Evolutionary conservation across 2,888 invertebrate genomes (phyloP).

Genomic region (Tinea trinotella): DNA sequence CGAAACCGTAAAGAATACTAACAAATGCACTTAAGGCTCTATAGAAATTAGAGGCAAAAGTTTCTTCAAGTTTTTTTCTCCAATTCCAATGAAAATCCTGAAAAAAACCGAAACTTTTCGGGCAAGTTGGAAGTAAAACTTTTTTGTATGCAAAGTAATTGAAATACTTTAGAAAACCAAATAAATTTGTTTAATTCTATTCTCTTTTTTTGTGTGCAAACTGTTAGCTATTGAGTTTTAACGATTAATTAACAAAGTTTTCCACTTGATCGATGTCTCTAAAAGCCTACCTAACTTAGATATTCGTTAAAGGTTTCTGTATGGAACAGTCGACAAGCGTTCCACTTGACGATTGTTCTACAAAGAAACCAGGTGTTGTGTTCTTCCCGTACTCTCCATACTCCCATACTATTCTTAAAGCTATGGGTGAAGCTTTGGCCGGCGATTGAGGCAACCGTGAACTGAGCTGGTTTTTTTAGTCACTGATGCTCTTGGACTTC

Average conservation of each 20-base stretch:
- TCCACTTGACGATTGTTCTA: too few relatives aligned
- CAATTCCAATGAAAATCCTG: not conserved
- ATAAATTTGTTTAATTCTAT: conserved; percentile 3
- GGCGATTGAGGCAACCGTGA: too few relatives aligned
- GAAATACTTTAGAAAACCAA: conserved; percentile 9
- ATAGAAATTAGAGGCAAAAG: conserved; percentile 13
- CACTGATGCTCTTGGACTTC: too few relatives aligned
- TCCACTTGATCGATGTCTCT: not conserved
- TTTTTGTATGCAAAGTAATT: conserved; percentile 16
- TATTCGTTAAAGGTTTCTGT: too few relatives aligned
- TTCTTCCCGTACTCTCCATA: too few relatives aligned
- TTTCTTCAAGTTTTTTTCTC: conserved; percentile 6
- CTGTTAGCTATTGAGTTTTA: not conserved
- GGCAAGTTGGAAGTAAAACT: not conserved
- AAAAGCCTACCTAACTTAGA: not conserved
- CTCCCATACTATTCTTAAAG: too few relatives aligned
- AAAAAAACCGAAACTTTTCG: not conserved
- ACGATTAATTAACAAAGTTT: not conserved
- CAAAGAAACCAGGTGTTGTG: too few relatives aligned
- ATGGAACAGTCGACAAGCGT: too few relatives aligned
- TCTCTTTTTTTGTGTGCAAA: conserved; percentile 5
- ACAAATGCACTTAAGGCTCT: conserved; percentile 16
- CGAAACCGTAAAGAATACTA: conserved; percentile 11
- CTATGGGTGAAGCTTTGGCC: too few relatives aligned
- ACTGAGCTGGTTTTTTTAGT: too few relatives aligned